Evolutionary conservation across 2,797 vertebrate species (phyloP).

Genomic region (Acridotheres tristis): DNA sequence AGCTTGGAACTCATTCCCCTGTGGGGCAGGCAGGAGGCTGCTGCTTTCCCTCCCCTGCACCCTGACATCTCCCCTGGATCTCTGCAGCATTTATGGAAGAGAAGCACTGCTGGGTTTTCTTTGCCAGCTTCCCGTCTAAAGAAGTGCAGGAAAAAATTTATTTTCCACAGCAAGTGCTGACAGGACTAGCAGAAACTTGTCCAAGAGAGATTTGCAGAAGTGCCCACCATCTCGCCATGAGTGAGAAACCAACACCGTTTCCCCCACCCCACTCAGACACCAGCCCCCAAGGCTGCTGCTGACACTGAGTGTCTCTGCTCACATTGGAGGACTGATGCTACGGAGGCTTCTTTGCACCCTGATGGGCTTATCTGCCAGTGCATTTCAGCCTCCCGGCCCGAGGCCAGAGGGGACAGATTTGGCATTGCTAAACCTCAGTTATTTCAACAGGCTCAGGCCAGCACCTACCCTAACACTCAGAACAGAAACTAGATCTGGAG

Average conservation of each 20-base stretch:
- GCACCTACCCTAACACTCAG: neutral
- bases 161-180: constrained; percentile 32
- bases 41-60: neutral
- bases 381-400: neutral
- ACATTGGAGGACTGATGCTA: neutral
- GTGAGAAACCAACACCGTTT: neutral
- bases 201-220: constrained; percentile 37
- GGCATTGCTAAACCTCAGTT: neutral
- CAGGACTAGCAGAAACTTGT: neutral
- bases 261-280: neutral
- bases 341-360: neutral
- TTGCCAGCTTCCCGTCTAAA: neutral
- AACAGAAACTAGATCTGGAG: neutral
- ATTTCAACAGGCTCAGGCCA: constrained; percentile 7
- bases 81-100: neutral
- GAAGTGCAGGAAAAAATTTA: neutral
- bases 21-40: neutral
- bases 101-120: neutral
- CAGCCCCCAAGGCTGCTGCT: neutral
- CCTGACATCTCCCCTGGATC: neutral
- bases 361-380: neutral
- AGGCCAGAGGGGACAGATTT: neutral
- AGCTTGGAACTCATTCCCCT: neutral
- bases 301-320: neutral
- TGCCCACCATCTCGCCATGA: neutral